Base-by-base conservation (phyloP, 2,113 vertebrate species). In the Phaethon lepturus region DNA sequence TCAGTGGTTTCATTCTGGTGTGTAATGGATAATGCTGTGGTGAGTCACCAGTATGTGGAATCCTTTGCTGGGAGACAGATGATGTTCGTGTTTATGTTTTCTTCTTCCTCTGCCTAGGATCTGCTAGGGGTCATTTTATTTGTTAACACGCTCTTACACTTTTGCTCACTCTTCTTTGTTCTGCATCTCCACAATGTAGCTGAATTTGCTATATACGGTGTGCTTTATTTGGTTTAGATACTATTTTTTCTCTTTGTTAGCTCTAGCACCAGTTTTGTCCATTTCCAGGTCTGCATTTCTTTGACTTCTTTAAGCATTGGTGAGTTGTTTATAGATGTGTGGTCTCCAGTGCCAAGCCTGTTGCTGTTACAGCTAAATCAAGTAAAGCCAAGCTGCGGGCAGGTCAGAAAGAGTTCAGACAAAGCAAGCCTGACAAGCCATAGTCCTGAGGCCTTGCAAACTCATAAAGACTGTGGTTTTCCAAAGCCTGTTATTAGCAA, bases 351-450 rank as follows among this genome's bases (percentile, higher is more conserved):
- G 56, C 26, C 83, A 58, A 79, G 7, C 22, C 20, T 26, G 26
- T n/a, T 85, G 16, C 17, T 82, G 15, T 47, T 67, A 56, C 22
- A 60, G 35, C 35, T 59, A 25, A 69, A 64, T 12, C 8, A 24
- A 63, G 29, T 20, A 50, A 44, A 40, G 6, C 16, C 83, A 80
- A 83, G 13, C 33, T 17, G 8, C 25, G 22, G 42, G 16, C 26
- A 58, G 11, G 17, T 29, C 42, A 71, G 23, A 40, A 31, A 38
- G 78, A 67, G 35, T 40, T 59, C 49, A 38, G 38, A 38, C 38
- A 59, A 63, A 83, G 29, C 29, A 67, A 55, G 15, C 19, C 8
- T 52, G 64, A 24, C 9, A 60, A 40, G 7, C 11, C 0, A 0
- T 50, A 29, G n/a, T 10, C 18, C 16, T 33, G 20, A 40, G 33